Conservation (phyloP, 1,140 invertebrate species). For the Sycophila sp. region DNA sequence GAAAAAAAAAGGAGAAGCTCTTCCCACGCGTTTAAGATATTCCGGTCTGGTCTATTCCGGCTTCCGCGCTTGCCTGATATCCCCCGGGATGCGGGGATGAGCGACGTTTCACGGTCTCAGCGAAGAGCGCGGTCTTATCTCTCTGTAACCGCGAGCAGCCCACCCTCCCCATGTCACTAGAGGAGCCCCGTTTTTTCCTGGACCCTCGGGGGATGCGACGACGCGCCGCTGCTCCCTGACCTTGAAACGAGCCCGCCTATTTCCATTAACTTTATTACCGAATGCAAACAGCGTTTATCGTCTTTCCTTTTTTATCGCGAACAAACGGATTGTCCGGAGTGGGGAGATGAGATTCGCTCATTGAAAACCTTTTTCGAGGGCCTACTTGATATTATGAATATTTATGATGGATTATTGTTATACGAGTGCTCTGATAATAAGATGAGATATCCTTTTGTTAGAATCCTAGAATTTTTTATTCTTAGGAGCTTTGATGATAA, state of each 20-base stretch:
- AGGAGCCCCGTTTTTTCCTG: background rate
- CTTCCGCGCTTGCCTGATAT: conserved; percentile 59
- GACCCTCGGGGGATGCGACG: background rate
- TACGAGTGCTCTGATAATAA: too few species aligned
- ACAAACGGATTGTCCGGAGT: background rate
- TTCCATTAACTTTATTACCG: conserved; percentile 28
- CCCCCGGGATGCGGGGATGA: conserved; percentile 52
- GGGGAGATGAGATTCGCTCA: background rate
- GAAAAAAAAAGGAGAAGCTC: too few species aligned
- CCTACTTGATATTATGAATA: too few species aligned
- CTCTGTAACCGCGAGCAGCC: conserved; percentile 26
- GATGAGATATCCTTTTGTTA: too few species aligned
- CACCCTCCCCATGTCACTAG: background rate
- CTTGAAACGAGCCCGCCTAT: conserved; percentile 1
- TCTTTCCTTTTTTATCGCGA: background rate
- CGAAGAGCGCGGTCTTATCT: conserved; percentile 56
- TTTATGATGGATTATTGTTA: too few species aligned
- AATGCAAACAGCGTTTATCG: background rate
- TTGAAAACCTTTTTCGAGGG: background rate
- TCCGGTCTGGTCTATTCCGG: conserved; percentile 54
- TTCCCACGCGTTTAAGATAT: conserved; percentile 60
- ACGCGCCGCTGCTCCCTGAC: background rate
- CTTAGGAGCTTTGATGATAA: too few species aligned
- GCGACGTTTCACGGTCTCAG: conserved; percentile 46
- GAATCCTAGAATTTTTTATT: too few species aligned